Conservation (phyloP, 2,113 vertebrate species). For the Eulemur macaco region DNA sequence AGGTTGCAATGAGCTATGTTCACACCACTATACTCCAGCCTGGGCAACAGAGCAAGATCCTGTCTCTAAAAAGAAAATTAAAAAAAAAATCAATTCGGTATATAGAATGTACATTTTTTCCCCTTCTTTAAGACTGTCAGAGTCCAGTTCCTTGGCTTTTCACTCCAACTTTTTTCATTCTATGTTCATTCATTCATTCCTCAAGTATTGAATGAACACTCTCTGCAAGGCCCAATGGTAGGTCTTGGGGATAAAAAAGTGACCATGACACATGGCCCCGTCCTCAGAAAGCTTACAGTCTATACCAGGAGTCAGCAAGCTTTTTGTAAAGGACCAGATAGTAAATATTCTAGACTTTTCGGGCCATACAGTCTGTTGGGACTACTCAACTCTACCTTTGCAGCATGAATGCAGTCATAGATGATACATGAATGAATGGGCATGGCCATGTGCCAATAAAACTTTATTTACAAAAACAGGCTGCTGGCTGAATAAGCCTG, state of each 20-base stretch:
- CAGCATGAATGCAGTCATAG: not conserved
- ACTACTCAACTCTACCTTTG: not conserved
- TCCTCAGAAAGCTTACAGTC: not conserved
- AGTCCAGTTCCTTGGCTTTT: not conserved
- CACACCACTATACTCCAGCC: too few relatives aligned
- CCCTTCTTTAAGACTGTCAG: not conserved
- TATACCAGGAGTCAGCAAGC: not conserved
- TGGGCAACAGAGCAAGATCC: too few relatives aligned
- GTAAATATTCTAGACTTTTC: not conserved
- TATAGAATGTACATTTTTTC: not conserved
- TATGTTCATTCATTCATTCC: not conserved
- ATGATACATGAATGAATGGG: fast-evolving
- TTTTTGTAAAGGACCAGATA: not conserved
- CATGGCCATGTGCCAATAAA: not conserved
- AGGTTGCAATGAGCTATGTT: too few relatives aligned
- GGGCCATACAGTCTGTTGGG: not conserved
- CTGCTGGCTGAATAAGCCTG: not conserved
- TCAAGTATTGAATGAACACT: not conserved
- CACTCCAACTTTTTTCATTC: not conserved
- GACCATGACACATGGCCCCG: not conserved
- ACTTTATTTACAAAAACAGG: not conserved
- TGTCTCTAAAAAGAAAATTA: too few relatives aligned
- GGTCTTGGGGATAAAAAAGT: not conserved
- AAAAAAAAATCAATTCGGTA: too few relatives aligned
- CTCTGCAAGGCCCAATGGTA: not conserved